Percentiles rank a stretch among this genome's conserved stretches.
phyloP scores from a whole-genome alignment of 2,888 invertebrate species.

The Muschampia plurimacula region DNA sequence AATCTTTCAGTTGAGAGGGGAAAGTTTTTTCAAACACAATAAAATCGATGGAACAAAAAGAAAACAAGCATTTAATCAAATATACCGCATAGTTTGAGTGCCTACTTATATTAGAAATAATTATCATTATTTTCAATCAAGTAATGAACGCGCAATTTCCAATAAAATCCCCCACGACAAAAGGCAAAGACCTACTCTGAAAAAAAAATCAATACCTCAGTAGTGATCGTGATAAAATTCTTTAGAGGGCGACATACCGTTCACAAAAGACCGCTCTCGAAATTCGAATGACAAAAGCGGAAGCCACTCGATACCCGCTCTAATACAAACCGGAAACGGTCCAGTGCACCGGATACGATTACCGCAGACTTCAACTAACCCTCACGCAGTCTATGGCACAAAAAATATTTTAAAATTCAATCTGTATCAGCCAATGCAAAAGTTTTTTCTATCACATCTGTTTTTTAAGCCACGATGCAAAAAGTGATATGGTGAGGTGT shows the following conservation, averaged over 20 bases:
- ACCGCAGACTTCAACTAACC: constrained; percentile 59
- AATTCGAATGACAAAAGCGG: constrained; percentile 72
- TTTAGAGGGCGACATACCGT: constrained; percentile 64
- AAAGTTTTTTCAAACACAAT: background rate
- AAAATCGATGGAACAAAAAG: background rate
- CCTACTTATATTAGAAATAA: constrained; percentile 14
- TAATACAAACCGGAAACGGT: constrained; percentile 79
- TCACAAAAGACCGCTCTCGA: constrained; percentile 61
- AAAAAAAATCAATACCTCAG: constrained; percentile 47
- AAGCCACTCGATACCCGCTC: constrained; percentile 78
- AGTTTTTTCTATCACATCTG: constrained; percentile 50
- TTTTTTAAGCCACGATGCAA: constrained; percentile 3
- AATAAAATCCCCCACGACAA: background rate
- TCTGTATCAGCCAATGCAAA: constrained; percentile 45
- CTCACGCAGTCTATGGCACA: constrained; percentile 45
- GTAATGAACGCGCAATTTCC: constrained; percentile 10
- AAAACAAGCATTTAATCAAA: background rate
- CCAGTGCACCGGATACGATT: constrained; percentile 67
- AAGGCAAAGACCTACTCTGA: background rate
- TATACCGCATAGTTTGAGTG: background rate
- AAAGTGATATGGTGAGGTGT: background rate
- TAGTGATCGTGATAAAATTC: constrained; percentile 45
- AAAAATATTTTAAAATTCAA: constrained; percentile 40
- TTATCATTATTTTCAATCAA: constrained; percentile 29
- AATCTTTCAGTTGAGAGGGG: background rate